Conservation (phyloP, 1,140 invertebrate genomes). For the Caerostris darwini region DNA sequence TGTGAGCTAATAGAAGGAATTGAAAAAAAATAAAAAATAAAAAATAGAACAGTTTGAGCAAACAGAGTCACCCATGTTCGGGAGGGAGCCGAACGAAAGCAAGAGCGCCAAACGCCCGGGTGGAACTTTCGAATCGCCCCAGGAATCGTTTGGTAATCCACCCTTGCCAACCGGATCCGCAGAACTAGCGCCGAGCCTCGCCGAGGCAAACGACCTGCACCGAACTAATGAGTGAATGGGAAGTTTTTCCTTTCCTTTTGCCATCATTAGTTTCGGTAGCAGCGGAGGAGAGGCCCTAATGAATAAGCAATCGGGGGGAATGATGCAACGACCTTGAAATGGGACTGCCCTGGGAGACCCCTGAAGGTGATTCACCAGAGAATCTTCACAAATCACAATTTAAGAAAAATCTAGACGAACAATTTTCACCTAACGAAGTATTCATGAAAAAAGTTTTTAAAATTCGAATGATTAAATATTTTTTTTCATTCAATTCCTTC, state of each 20-base stretch:
- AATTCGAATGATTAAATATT: no score
- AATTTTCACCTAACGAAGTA: no score
- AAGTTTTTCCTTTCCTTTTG: neutral
- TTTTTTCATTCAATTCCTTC: no score
- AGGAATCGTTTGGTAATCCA: constrained; percentile 66
- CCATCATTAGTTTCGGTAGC: constrained; percentile 51
- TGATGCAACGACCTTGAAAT: neutral
- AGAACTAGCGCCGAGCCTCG: neutral
- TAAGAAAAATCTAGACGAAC: no score
- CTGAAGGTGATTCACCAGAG: no score
- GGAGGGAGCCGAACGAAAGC: neutral
- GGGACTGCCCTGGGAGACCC: no score
- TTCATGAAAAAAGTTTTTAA: no score
- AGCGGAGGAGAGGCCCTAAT: neutral
- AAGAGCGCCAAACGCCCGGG: constrained; percentile 61
- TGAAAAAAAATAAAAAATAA: no score
- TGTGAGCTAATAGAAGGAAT: no score
- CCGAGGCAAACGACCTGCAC: neutral
- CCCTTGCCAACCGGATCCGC: constrained; percentile 72
- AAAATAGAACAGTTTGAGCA: no score
- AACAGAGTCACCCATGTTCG: neutral
- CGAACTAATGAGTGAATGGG: constrained; percentile 57
- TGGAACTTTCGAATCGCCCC: constrained; percentile 67
- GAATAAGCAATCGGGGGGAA: constrained; percentile 28
- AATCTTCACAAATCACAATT: no score